Evolutionary conservation across 2,797 vertebrate genomes (phyloP).

Genomic region (Lithobates pipiens): DNA sequence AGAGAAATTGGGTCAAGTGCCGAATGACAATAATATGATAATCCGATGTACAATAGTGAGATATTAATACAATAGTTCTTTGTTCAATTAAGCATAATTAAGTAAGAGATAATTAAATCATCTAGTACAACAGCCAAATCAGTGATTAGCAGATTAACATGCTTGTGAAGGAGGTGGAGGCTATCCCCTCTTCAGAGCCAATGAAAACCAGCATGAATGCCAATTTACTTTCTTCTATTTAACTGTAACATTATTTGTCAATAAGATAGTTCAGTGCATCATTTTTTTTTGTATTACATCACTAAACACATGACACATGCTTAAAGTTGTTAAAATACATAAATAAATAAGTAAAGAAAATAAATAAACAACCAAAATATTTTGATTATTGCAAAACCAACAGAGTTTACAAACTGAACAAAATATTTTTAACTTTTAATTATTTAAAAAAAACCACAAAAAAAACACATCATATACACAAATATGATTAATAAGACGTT

Average conservation of each 20-base stretch:
- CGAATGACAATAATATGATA: not conserved
- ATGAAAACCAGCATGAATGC: not conserved
- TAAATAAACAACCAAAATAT: not conserved
- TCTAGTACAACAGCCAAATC: not conserved
- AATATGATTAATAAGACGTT: not conserved
- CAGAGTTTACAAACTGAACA: not conserved
- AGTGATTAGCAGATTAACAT: slow-evolving; percentile 15
- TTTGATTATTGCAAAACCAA: not conserved
- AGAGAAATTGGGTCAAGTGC: slow-evolving; percentile 2
- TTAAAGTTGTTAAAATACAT: not conserved
- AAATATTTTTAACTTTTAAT: no score
- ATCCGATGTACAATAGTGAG: not conserved
- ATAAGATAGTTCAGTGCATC: not conserved
- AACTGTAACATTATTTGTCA: not conserved
- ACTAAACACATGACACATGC: not conserved
- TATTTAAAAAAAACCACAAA: no score
- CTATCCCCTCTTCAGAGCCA: not conserved
- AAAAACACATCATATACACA: not conserved
- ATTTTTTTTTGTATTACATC: not conserved
- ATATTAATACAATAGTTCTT: slow-evolving; percentile 12
- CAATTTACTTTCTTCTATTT: not conserved
- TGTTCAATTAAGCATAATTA: not conserved
- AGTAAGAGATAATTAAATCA: slow-evolving; percentile 14
- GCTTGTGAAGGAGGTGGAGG: slow-evolving; percentile 2
- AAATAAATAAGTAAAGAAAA: not conserved